Evolutionary conservation across 2,888 invertebrate genomes (phyloP).

Genomic region (Zygothrica quintamaculata): DNA sequence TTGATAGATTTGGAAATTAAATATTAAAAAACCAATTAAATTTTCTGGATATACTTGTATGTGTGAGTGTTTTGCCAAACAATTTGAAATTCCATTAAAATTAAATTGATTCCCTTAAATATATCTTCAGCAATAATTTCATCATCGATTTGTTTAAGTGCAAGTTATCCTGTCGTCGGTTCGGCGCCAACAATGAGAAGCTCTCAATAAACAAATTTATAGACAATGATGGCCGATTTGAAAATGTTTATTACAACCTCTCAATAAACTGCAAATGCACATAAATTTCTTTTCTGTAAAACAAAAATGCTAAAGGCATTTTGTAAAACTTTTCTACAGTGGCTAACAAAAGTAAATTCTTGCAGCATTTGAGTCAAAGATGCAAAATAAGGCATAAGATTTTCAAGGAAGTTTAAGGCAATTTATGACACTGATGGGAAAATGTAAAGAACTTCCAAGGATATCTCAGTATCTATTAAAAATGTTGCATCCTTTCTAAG

Average conservation of each 20-base stretch:
- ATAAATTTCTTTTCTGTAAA: conserved; percentile 44
- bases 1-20: conserved; percentile 34
- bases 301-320: conserved; percentile 26
- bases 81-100: conserved; percentile 45
- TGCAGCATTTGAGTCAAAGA: too few relatives aligned
- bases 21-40: conserved; percentile 60
- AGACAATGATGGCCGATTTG: conserved; percentile 48
- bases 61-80: conserved; percentile 10
- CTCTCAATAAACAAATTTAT: conserved; percentile 52
- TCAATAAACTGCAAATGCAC: conserved; percentile 67
- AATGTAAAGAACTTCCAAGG: too few relatives aligned
- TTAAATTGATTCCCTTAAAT: conserved; percentile 7
- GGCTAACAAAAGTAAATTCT: not conserved
- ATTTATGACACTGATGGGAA: too few relatives aligned
- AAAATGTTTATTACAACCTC: conserved; percentile 54
- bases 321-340: conserved; percentile 34
- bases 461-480: too few relatives aligned
- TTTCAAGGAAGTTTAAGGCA: too few relatives aligned
- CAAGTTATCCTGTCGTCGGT: conserved; percentile 27
- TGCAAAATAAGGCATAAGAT: too few relatives aligned
- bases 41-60: conserved; percentile 19
- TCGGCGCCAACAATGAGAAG: conserved; percentile 55
- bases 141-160: conserved; percentile 11
- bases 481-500: too few relatives aligned
- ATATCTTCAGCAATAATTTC: conserved; percentile 6